These are phyloP conservation scores for Ispidina picta DNA, from an alignment of 2,797 vertebrate species.

Conservation along the genomic window DNA sequence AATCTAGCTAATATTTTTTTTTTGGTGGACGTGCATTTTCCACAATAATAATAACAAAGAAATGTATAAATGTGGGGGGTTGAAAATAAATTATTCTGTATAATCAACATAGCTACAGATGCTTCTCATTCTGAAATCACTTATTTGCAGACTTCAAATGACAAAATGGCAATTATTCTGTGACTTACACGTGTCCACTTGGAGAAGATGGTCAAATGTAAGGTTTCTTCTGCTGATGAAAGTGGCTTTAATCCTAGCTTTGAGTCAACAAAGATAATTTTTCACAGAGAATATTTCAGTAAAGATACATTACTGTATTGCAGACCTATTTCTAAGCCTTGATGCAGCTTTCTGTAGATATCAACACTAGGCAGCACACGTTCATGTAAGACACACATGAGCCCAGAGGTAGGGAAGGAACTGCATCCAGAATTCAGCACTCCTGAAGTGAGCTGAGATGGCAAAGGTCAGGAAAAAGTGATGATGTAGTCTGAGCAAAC, in stretches of 20 bases:
- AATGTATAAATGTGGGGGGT: not conserved
- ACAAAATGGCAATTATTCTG: not conserved
- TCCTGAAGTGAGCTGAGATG: not conserved
- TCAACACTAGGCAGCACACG: not conserved
- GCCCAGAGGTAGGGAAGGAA: not conserved
- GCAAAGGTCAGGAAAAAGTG: not conserved
- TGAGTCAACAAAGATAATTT: not conserved
- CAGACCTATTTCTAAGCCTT: not conserved
- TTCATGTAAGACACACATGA: not conserved
- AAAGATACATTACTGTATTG: not conserved
- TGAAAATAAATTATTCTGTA: constrained; percentile 28
- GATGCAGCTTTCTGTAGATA: not conserved
- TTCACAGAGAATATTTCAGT: not conserved
- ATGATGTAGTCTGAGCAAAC: constrained; percentile 9
- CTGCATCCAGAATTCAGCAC: not conserved
- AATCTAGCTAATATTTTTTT: not conserved
- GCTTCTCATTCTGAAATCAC: constrained; percentile 34
- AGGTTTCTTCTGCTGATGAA: not conserved
- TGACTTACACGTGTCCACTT: not conserved
- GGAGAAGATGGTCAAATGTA: not conserved
- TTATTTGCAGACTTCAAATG: not conserved
- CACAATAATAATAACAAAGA: not conserved
- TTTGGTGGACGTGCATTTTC: not conserved
- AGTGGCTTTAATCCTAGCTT: not conserved
- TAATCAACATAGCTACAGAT: not conserved